Conservation (phyloP, 2,797 vertebrate species). For the Hylomyscus alleni region DNA sequence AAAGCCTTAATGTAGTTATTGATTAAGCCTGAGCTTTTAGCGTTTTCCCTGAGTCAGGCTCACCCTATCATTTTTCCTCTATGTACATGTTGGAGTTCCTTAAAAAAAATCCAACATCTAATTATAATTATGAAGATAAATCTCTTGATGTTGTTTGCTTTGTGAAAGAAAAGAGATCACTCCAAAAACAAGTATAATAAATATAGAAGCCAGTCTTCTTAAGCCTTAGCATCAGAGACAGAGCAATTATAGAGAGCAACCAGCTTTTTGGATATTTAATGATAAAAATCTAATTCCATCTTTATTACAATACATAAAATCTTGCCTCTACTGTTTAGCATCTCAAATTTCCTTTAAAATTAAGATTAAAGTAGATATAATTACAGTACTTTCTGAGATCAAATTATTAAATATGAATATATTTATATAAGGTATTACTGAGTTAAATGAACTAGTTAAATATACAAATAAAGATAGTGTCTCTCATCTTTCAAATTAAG, state of each 20-base stretch:
- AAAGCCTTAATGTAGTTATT: conserved; percentile 86
- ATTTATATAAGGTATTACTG: neutral
- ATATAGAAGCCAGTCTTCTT: conserved; percentile 1
- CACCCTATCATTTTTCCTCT: conserved; percentile 76
- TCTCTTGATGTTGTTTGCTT: conserved; percentile 84
- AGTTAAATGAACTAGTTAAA: neutral
- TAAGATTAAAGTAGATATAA: conserved; percentile 33
- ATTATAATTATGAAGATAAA: conserved; percentile 84
- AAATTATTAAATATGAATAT: neutral
- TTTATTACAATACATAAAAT: conserved; percentile 5
- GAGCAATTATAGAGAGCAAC: neutral
- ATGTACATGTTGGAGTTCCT: conserved; percentile 76
- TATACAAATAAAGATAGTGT: neutral
- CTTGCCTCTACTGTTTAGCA: neutral
- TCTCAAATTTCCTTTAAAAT: conserved; percentile 46
- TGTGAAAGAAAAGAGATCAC: conserved; percentile 81
- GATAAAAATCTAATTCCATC: neutral
- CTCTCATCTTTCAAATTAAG: neutral
- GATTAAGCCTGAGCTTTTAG: conserved; percentile 81
- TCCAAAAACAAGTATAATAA: conserved; percentile 60
- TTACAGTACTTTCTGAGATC: neutral
- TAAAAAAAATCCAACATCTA: conserved; percentile 83
- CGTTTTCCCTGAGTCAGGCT: conserved; percentile 79
- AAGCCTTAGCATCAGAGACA: neutral
- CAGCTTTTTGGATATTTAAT: neutral